A percentile compares a stretch with the other conserved stretches of the same genome.
Evolutionary conservation across 2,797 vertebrate genomes (phyloP).

Genomic region (Catostomus latipinnis): DNA sequence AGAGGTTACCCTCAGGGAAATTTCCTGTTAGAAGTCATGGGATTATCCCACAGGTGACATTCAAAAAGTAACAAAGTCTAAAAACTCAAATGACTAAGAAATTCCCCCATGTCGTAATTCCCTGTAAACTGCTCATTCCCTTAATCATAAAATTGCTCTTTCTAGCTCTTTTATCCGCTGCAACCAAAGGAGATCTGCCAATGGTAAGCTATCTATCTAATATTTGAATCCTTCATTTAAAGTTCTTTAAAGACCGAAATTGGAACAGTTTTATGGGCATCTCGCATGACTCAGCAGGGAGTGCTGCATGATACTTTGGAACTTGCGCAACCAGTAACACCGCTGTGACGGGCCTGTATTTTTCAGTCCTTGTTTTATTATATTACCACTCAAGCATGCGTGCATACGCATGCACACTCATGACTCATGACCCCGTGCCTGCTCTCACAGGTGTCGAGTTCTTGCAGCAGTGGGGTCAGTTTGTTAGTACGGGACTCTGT

Average conservation of each 20-base stretch:
- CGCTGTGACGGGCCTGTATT: not conserved
- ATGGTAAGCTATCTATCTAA: slow-evolving; percentile 61
- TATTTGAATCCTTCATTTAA: slow-evolving; percentile 40
- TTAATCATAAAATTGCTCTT: not conserved
- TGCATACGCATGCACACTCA: not conserved
- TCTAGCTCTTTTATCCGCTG: slow-evolving; percentile 75
- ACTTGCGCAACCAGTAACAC: not conserved
- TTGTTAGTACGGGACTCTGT: slow-evolving; percentile 87
- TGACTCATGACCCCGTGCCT: not conserved
- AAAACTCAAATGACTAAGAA: too few species aligned
- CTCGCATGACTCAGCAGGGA: not conserved
- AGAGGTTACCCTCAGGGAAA: not conserved
- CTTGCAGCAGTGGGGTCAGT: slow-evolving; percentile 86
- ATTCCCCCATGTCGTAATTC: not conserved
- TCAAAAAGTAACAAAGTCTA: not conserved
- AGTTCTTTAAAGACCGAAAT: not conserved
- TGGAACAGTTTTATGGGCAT: not conserved
- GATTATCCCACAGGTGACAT: not conserved
- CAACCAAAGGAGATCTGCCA: slow-evolving; percentile 72
- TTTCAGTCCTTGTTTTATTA: not conserved
- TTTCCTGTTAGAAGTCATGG: slow-evolving; percentile 6
- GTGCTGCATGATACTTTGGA: not conserved
- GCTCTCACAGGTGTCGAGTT: slow-evolving; percentile 84
- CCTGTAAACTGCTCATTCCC: not conserved
- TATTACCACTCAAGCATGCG: not conserved